phyloP scores from a whole-genome alignment of 2,888 invertebrate species.

The Chloromyia formosa region DNA sequence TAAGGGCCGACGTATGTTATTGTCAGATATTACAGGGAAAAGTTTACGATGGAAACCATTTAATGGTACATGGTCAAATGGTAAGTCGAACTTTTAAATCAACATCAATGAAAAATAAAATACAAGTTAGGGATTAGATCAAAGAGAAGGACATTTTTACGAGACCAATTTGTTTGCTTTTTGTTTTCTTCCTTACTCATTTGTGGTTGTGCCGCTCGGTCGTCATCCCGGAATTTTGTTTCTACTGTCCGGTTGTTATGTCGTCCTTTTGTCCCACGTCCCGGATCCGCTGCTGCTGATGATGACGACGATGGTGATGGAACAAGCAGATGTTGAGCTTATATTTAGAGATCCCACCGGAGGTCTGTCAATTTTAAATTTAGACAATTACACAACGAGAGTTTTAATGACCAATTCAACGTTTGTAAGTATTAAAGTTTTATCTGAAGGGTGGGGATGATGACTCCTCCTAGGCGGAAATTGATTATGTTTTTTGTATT shows the following conservation, averaged over 20 bases:
- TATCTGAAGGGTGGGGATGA: neutral
- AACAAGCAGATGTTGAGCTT: constrained; percentile 75
- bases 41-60: constrained; percentile 70
- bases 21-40: constrained; percentile 73
- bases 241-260: too few species aligned
- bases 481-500: constrained; percentile 52
- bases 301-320: neutral
- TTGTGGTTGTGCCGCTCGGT: too few species aligned
- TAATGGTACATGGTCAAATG: constrained; percentile 81
- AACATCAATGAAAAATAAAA: too few species aligned
- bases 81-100: constrained; percentile 62
- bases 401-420: constrained; percentile 83
- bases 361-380: constrained; percentile 81
- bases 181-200: too few species aligned
- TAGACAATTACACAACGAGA: constrained; percentile 76
- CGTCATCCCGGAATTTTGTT: neutral
- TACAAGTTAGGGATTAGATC: too few species aligned
- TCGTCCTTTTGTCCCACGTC: neutral
- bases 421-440: constrained; percentile 73
- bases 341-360: constrained; percentile 81
- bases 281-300: neutral
- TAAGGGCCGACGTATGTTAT: constrained; percentile 73
- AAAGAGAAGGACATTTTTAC: neutral
- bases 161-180: constrained; percentile 10
- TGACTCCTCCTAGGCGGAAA: too few species aligned